These are phyloP conservation scores for Zonotrichia leucophrys DNA, from an alignment of 2,113 vertebrate species.

Conservation along the genomic window DNA sequence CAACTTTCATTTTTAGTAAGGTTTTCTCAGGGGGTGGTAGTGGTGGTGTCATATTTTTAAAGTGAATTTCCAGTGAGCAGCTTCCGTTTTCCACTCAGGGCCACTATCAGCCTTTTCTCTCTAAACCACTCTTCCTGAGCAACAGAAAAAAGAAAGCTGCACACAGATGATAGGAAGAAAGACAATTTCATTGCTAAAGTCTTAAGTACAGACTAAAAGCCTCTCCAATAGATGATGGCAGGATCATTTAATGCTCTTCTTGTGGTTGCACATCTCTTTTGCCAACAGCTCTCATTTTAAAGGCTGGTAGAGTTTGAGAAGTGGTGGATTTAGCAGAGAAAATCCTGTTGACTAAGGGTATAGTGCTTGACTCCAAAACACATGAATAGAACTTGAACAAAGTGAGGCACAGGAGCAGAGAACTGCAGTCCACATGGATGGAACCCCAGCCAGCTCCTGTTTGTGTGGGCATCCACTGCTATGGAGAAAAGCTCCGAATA, in stretches of 20 bases:
- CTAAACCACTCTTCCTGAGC: not conserved
- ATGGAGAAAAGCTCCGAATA: slow-evolving; percentile 58
- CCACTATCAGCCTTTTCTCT: not conserved
- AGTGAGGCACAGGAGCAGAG: not conserved
- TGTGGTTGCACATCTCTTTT: not conserved
- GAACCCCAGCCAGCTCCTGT: slow-evolving; percentile 25
- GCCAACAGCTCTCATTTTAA: not conserved
- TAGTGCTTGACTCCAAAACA: not conserved
- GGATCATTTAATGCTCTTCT: not conserved
- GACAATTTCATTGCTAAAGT: not conserved
- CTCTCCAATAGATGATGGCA: not conserved
- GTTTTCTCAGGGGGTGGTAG: not conserved
- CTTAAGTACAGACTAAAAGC: not conserved
- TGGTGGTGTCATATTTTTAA: not conserved
- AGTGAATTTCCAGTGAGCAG: not conserved
- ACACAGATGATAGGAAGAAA: not conserved
- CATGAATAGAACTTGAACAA: not conserved
- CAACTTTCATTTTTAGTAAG: not conserved
- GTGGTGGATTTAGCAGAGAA: not conserved
- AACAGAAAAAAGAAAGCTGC: not conserved
- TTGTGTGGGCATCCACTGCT: slow-evolving; percentile 54
- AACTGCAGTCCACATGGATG: not conserved
- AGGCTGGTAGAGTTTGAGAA: not conserved
- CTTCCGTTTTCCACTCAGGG: not conserved
- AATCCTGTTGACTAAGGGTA: not conserved